Base-by-base conservation (phyloP, 2,888 invertebrate species). In the Hetaerina titia region DNA sequence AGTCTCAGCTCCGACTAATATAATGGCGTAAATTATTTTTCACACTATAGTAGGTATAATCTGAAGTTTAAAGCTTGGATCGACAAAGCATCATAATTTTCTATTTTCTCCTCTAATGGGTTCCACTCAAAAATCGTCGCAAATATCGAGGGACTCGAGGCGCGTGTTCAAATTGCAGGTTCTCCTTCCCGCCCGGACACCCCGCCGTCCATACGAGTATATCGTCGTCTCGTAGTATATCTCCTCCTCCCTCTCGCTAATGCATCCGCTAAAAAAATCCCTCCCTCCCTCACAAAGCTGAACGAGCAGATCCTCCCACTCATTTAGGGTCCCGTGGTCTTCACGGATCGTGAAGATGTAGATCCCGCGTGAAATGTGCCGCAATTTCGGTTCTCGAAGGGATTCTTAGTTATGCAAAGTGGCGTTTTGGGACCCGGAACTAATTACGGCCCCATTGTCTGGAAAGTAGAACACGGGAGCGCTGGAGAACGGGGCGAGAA, bases 361-460 rank as follows among this genome's bases (percentile, higher is more conserved):
- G 89, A 60, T 60, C 89, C 60, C 60, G 89, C 60, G 58, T 58
- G 60, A 90, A 60, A 90, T 90, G 89, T 90, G 89, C 58, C 89
- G 89, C 58, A 90, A 90, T 90, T 60, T 90, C n/a, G 89, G 58
- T 58, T 81, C 31, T 25, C 31, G 81, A 31, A 31, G 22, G 31
- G 81, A 81, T 81, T 81, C 81, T 81, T 81, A 81, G 81, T 81
- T 81, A 81, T 81, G 81, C 81, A 81, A 81, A 81, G 81, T 81
- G 81, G 81, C 81, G n/a, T 81, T 57, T 89, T 58, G 58, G 89
- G 89, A 89, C 57, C 89, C 89, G 89, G 56, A 89, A 89, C 89
- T 89, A 89, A 89, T 89, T 89, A 89, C 89, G 89, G 58, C n/a
- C 81, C 89, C 58, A 89, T 89, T 89, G 89, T 89, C 89, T 89